Evolutionary conservation across 2,797 vertebrate genomes (phyloP), one percentile per base, ranked within the genome.

Genomic region (Brachyalestes nurse): DNA sequence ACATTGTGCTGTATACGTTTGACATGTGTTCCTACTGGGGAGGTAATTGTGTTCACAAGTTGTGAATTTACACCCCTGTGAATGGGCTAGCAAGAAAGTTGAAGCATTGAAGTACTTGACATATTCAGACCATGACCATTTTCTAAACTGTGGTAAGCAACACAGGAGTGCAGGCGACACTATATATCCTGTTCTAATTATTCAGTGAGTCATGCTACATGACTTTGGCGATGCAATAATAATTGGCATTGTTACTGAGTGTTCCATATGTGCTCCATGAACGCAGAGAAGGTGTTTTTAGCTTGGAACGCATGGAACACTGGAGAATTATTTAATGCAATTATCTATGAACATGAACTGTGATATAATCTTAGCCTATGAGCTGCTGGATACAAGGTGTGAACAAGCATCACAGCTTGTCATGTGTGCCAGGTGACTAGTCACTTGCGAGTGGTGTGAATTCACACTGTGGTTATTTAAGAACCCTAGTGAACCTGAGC

Each of bases 1-100:
- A 16, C 66, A 38, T 19, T 49, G 72, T 69, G 72, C 7, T 47
- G 21, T 80, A 62, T 58, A 5, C 6, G 38, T 49, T 80, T 67
- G 55, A 69, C 0, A 8, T 12, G 45, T 51, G 64, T 72, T 57
- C 38, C 10, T 67, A 23, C 57, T 73, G 40, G 58, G 9, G 14
- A 23, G n/a, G 38, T 57, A 62, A 75, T 40, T 70, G 25, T 69
- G 40, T 75, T 75, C 67, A 73, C 3, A 8, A 28, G 2, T 21
- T 38, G 2, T 64, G 34, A 66, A 74, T 66, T 45, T 38, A 66
- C 21, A 25, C 58, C 21, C 4, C 19, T 47, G 42, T 21, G 10
- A 25, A 42, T 45, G 55, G 58, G 23, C 16, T 28, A 55, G 25
- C 49, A 51, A 51, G n/a, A 9, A 34, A 2, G n/a, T 5, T 19